Base-by-base conservation (phyloP, 2,888 invertebrate species). In the Idaea biselata region DNA sequence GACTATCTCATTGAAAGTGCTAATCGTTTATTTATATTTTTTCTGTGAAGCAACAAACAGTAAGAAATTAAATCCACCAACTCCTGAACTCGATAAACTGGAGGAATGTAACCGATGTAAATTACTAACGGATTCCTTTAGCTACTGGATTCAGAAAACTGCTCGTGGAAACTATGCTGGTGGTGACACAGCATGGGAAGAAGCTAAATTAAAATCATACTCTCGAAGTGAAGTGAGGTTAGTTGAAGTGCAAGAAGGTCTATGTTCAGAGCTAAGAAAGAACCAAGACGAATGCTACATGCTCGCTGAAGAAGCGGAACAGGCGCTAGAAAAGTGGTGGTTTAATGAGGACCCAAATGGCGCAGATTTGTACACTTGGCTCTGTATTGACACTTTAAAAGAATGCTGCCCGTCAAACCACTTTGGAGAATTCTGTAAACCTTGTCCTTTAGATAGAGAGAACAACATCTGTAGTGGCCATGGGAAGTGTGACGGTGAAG, bases 101-200 rank as follows among this genome's bases (percentile, higher is more conserved):
- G 72, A 73, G 63, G 85, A 88, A 67, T 97, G 97, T 84, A 94
- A 94, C 72, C 94, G 96, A 1, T 97, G 97, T 84, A 95, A 94
- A 80, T 81, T 94, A 61, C 89, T 97, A 60, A 94, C 95, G 1
- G 94, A 95, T 60, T 97, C 97, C 1, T 96, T 97, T 77, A 94
- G 94, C 73, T 91, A 94, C 94, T 98, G 97, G 72, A 89, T 98
- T 66, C 95, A 96, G 61, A 94, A 94, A 82, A 98, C 98, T 1
- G 94, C 95, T 18, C 94, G 97, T 69, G 97, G 96, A 55, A 97
- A 98, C 85, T 97, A 96, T 88, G 98, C 97, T 80, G 98, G 98
- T 54, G 98, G 98, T 8, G 98, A 98, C 87, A 95, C 97, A 0
- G 97, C 96, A 58, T 99, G 98, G 98, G 98, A 98, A 84, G 97